Evolutionary conservation across 2,888 invertebrate species (phyloP), one percentile per base, ranked within the genome.

Genomic region (Theretra japonica): DNA sequence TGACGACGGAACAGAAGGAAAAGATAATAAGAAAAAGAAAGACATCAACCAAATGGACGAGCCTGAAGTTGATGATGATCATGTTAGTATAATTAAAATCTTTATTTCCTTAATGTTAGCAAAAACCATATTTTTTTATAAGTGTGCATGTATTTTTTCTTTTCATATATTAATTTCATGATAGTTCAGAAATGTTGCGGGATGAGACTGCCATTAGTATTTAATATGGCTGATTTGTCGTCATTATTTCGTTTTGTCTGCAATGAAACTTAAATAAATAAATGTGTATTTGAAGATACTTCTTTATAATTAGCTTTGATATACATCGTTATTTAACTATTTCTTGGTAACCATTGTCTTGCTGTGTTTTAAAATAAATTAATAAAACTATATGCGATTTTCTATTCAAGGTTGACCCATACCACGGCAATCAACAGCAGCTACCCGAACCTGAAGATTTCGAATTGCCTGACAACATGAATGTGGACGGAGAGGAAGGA

Each of bases 11-110:
- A 87, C 95, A 2, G 94, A 96, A 7, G 95, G 92, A 0, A 92
- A 94, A 76, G 94, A 95, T 70, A 95, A 95, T 82, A 94, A 95
- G 76, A 88, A 95, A 77, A 95, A 95, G 80, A 96, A 97, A 81
- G 97, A 98, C 81, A 97, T 97, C 70, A 97, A 98, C 79, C 96
- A 98, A 86, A 96, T 97, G 95, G 95, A 97, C n/a, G 97, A 98
- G 75, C 96, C 96, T 0, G 97, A 97, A 80, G 90, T 96, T 73
- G 97, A 97, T 84, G 97, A 97, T 83, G 97, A 98, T 83, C 98
- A 98, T 86, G 93, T 94, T 21, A 88, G 90, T 86, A 70, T 30
- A 21, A 23, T 8, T 28, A n/a, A 33, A 25, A 3, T n/a, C 41
- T 21, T 25, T 41, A 8, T 57, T 41, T 11, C 17, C 2, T 28